Percentiles rank a stretch among this genome's conserved stretches.
Conservation (phyloP, 2,113 vertebrate genomes). For the Cyrtonyx montezumae region DNA sequence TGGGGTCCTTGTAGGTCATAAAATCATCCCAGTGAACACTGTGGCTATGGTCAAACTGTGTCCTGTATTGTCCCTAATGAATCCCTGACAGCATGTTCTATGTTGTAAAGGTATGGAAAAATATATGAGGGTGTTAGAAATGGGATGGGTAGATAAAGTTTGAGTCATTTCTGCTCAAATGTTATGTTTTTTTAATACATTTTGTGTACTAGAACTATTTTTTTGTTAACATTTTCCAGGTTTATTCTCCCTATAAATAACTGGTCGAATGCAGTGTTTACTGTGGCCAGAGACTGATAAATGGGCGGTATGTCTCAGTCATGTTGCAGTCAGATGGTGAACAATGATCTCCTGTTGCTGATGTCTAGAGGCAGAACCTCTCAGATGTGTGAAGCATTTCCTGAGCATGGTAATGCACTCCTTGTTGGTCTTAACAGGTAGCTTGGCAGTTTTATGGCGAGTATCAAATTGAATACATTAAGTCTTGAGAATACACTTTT, state of each 20-base stretch:
- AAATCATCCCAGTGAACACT: background rate
- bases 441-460: constrained; percentile 43
- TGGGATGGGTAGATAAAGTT: background rate
- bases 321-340: background rate
- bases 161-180: background rate
- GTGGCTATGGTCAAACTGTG: background rate
- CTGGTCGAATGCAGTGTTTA: background rate
- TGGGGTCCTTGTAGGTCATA: background rate
- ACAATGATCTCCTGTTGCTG: background rate
- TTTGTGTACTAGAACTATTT: background rate
- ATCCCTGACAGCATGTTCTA: background rate
- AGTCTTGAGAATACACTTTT: constrained; percentile 46
- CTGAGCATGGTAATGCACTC: background rate
- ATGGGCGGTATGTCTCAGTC: background rate
- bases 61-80: background rate
- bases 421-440: background rate
- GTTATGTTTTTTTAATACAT: background rate
- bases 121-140: background rate
- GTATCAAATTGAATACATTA: constrained; percentile 33
- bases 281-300: background rate
- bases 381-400: background rate
- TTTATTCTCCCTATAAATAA: background rate
- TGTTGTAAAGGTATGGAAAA: background rate
- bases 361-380: background rate
- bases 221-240: background rate